phyloP scores from a whole-genome alignment of 2,113 vertebrate species.

The Cairina moschata region DNA sequence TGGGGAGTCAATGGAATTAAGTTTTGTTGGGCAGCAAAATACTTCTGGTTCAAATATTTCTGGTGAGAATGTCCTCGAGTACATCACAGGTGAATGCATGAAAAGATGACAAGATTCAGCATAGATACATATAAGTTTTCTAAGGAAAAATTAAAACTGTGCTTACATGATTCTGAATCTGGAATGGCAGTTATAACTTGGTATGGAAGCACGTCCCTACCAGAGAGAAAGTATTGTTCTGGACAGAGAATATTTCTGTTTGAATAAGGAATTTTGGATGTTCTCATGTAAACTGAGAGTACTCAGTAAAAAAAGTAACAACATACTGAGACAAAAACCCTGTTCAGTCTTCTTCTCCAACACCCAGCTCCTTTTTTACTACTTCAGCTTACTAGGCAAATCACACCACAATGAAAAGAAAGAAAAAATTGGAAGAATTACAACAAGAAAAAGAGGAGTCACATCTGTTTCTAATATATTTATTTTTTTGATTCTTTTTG shows the following conservation, averaged over 20 bases:
- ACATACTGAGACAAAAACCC: not conserved
- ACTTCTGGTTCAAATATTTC: not conserved
- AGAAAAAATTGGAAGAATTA: rapidly evolving
- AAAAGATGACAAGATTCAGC: not conserved
- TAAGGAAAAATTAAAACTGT: not conserved
- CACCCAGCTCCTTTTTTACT: no score
- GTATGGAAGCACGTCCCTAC: not conserved
- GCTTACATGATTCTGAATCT: not conserved
- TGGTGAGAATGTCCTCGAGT: not conserved
- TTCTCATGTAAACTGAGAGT: not conserved
- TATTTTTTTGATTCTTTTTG: not conserved
- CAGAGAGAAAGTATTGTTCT: not conserved
- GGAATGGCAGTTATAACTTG: not conserved
- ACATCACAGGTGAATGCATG: not conserved
- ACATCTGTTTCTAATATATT: not conserved
- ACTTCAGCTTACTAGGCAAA: not conserved
- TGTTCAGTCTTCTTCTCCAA: not conserved
- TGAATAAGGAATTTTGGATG: not conserved
- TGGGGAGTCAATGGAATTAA: not conserved
- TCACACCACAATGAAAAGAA: not conserved
- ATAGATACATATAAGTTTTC: not conserved
- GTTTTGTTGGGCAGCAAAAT: not conserved
- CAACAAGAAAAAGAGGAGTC: not conserved
- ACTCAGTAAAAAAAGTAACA: not conserved
- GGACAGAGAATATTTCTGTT: not conserved